Conservation (phyloP, 2,113 vertebrate species). For the Sorex araneus region DNA sequence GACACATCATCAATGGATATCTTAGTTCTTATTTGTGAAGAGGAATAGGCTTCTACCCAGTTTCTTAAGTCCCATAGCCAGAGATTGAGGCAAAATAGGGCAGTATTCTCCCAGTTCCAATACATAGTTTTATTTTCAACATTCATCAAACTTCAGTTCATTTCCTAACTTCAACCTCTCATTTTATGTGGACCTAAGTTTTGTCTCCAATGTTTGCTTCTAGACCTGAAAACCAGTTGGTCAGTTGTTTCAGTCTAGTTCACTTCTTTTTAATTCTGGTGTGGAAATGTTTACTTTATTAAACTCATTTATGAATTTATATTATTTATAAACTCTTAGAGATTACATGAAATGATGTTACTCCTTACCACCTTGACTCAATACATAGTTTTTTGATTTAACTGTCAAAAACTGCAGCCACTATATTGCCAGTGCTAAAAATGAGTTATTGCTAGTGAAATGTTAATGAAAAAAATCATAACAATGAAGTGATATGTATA, state of each 20-base stretch:
- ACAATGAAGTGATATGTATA: neutral
- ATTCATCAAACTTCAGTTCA: neutral
- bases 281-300: neutral
- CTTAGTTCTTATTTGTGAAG: constrained; percentile 21
- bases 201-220: neutral
- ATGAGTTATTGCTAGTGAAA: constrained; percentile 22
- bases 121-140: neutral
- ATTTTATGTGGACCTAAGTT: neutral
- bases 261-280: neutral
- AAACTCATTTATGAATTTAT: neutral
- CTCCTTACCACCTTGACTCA: neutral
- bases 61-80: neutral
- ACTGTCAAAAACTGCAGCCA: neutral
- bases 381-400: neutral
- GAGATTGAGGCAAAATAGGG: neutral
- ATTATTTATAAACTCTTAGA: constrained; percentile 38
- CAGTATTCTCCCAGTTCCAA: neutral
- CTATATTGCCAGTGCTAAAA: neutral
- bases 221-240: neutral
- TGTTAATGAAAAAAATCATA: neutral
- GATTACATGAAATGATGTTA: neutral
- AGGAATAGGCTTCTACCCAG: neutral
- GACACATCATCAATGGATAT: neutral
- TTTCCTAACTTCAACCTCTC: neutral
- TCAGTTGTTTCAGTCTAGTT: neutral